Conservation (phyloP, 2,888 invertebrate species). For the Eilema sororculum region DNA sequence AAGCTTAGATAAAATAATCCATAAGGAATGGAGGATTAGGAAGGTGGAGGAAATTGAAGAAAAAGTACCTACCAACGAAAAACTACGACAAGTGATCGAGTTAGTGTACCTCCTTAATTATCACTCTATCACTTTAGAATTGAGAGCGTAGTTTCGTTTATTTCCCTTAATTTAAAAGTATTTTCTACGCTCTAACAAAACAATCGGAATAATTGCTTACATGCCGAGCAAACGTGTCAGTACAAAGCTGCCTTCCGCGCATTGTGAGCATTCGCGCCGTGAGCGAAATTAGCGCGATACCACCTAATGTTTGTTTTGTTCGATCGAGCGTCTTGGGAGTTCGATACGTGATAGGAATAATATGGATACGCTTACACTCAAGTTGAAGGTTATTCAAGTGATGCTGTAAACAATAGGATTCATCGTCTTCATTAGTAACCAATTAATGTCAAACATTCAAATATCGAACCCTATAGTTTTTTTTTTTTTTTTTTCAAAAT, state of each 20-base stretch:
- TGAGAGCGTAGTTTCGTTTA: background rate
- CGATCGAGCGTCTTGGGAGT: constrained; percentile 72
- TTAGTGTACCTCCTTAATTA: background rate
- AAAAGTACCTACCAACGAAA: background rate
- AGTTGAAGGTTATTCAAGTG: background rate
- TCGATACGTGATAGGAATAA: constrained; percentile 48
- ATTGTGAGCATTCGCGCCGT: constrained; percentile 72
- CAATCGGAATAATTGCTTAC: constrained; percentile 22
- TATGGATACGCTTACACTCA: constrained; percentile 32
- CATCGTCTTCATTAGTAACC: too few species aligned
- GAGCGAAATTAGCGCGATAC: constrained; percentile 70
- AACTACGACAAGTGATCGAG: background rate
- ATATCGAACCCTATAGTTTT: too few species aligned
- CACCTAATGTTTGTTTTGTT: constrained; percentile 59
- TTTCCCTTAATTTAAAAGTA: background rate
- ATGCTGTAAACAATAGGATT: too few species aligned
- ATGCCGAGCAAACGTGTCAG: constrained; percentile 23
- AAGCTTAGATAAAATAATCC: background rate
- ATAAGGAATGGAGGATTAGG: too few species aligned
- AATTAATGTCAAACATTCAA: too few species aligned
- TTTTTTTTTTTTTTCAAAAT: too few species aligned
- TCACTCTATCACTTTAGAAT: too few species aligned
- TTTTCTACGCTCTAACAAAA: constrained; percentile 9
- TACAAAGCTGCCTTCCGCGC: constrained; percentile 71
- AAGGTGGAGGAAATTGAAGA: too few species aligned